Evolutionary conservation across 1,140 invertebrate species (phyloP), one percentile per base, ranked within the genome.

Genomic region (Leucophenga varia): DNA sequence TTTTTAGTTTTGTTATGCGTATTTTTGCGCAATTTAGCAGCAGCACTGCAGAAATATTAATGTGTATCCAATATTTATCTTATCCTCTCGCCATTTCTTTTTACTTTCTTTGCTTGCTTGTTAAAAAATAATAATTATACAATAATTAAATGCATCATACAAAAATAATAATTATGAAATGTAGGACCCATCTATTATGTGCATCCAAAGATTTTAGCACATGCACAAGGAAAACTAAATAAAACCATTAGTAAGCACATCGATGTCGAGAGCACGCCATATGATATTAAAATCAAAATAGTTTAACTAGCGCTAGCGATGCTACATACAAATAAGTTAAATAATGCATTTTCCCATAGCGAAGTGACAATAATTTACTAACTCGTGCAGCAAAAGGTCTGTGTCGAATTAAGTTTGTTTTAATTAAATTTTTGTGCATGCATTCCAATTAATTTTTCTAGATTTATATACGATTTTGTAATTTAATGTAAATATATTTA

Each of bases 221-320:
- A 50, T 47, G 47, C 54, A 48, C 38, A 43, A 41, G 52, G 47
- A 45, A 47, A 45, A 41, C 40, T 54, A 41, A 49, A 53, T 47
- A 35, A 52, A 30, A 46, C 47, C 48, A 54, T 54, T 57, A 60
- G 54, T 55, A 64, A 58, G 51, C 63, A 57, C 52, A 63, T 61
- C 47, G 61, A 65, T 43, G 60, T 54, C 38, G 59, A 61, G 47
- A 55, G 41, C 49, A 43, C 60, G 51, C 60, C 61, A 53, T 64
- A 74, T 54, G 71, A 74, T 45, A 67, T 74, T 57, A 74, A 74
- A 72, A 74, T 74, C 52, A 74, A 74, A 74, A 74, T 74, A 49
- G 65, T 74, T 35, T 64, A 69, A 64, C n/a, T 12, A n/a, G 8
- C 16, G 7, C 6, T 8, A 36, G 16, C 35, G 16, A 4, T n/a